Conservation (phyloP, 2,888 invertebrate species). For the Pyrgus malvae region DNA sequence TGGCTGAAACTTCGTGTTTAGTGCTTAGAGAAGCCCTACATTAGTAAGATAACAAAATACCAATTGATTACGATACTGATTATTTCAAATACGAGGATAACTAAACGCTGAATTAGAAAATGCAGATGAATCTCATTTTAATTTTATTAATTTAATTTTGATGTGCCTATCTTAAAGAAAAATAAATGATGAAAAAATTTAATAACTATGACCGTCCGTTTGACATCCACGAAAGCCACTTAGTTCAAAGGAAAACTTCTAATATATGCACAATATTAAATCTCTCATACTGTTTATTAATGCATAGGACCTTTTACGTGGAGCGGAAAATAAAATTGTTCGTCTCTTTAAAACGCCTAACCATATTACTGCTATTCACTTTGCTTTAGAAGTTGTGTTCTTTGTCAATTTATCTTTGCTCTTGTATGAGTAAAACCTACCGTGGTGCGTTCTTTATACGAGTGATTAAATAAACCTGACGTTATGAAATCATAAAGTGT, state of each 20-base stretch:
- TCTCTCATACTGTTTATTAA: conserved; percentile 26
- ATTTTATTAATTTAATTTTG: too few species aligned
- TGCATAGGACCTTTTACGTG: conserved; percentile 22
- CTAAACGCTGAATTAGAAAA: too few species aligned
- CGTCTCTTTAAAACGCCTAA: conserved; percentile 19
- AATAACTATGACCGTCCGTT: conserved; percentile 13
- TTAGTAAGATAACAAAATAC: too few species aligned
- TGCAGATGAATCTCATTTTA: too few species aligned
- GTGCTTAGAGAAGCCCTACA: too few species aligned
- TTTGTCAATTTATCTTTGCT: conserved; percentile 54
- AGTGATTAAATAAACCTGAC: conserved; percentile 45
- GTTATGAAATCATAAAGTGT: conserved; percentile 46
- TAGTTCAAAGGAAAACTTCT: conserved; percentile 19
- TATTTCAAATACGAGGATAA: too few species aligned
- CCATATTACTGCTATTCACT: conserved; percentile 18
- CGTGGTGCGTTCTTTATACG: conserved; percentile 39
- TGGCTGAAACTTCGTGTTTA: too few species aligned
- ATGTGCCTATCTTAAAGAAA: background rate
- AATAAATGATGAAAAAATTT: conserved; percentile 2
- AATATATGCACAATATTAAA: conserved; percentile 25
- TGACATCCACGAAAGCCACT: conserved; percentile 10
- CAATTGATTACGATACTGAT: too few species aligned
- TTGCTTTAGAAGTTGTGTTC: conserved; percentile 35
- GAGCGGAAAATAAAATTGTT: conserved; percentile 13
- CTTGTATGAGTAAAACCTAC: conserved; percentile 36